Percentiles rank a stretch among this genome's conserved stretches.
Evolutionary conservation across 2,888 invertebrate species (phyloP).

Genomic region (Biston betularia): DNA sequence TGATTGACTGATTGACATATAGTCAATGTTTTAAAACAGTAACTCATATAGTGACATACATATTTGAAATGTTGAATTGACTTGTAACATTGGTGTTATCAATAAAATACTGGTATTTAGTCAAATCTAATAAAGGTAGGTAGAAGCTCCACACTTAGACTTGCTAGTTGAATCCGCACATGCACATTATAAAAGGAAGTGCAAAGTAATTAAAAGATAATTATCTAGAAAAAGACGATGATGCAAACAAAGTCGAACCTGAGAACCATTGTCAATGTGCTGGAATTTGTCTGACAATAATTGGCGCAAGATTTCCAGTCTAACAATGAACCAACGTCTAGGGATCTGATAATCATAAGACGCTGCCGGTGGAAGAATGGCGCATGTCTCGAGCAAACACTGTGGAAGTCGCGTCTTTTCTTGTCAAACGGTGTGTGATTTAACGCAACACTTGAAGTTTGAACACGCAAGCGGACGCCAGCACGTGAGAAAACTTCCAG

Average conservation of each 20-base stretch:
- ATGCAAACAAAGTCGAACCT: conserved; percentile 44
- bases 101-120: too few species aligned
- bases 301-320: conserved; percentile 73
- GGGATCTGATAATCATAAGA: conserved; percentile 71
- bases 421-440: conserved; percentile 16
- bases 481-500: conserved; percentile 45
- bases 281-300: conserved; percentile 59
- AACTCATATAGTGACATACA: too few species aligned
- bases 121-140: background rate
- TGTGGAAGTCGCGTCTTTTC: conserved; percentile 22
- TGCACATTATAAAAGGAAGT: conserved; percentile 37
- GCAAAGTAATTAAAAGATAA: conserved; percentile 40
- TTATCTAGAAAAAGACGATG: conserved; percentile 43
- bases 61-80: too few species aligned
- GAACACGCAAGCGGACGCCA: conserved; percentile 45
- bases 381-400: conserved; percentile 53
- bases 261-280: conserved; percentile 49
- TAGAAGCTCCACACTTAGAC: background rate
- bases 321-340: conserved; percentile 56
- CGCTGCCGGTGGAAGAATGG: conserved; percentile 11
- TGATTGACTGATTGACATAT: too few species aligned
- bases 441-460: conserved; percentile 36
- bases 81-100: too few species aligned
- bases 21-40: too few species aligned
- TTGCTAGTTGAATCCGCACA: conserved; percentile 12